Percentiles rank a stretch among this genome's conserved stretches.
Conservation (phyloP, 2,797 vertebrate species). For the Somateria mollissima region DNA sequence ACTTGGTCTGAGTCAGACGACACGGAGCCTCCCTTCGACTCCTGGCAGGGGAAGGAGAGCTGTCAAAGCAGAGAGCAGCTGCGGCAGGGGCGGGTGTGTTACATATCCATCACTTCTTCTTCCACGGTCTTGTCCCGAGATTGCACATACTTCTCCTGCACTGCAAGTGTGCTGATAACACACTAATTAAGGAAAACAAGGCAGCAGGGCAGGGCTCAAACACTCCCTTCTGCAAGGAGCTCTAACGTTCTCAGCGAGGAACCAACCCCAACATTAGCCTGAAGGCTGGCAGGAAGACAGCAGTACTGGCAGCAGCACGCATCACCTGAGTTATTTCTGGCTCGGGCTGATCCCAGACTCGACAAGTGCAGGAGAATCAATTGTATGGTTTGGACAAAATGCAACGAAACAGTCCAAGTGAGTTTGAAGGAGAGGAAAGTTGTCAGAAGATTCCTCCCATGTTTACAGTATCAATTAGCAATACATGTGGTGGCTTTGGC, state of each 20-base stretch:
- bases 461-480: not conserved
- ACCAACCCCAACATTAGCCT: slow-evolving; percentile 16
- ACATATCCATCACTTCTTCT: slow-evolving; percentile 85
- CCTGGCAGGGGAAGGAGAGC: not conserved
- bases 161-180: slow-evolving; percentile 85
- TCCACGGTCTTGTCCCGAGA: slow-evolving; percentile 81
- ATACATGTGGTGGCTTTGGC: not conserved
- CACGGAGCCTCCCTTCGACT: not conserved
- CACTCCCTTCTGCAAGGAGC: slow-evolving; percentile 23
- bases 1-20: not conserved
- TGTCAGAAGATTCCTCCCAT: not conserved
- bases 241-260: not conserved
- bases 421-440: not conserved
- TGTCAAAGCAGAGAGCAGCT: not conserved
- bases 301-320: not conserved
- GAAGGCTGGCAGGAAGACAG: not conserved
- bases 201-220: slow-evolving; percentile 15
- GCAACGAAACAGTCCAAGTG: not conserved
- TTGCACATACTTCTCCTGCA: slow-evolving; percentile 91
- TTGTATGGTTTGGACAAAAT: not conserved
- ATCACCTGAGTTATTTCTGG: not conserved
- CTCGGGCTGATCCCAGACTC: not conserved
- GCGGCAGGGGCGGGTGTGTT: not conserved
- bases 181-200: slow-evolving; percentile 78
- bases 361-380: not conserved